Evolutionary conservation across 2,113 vertebrate genomes (phyloP).

Genomic region (Copsychus sechellarum): DNA sequence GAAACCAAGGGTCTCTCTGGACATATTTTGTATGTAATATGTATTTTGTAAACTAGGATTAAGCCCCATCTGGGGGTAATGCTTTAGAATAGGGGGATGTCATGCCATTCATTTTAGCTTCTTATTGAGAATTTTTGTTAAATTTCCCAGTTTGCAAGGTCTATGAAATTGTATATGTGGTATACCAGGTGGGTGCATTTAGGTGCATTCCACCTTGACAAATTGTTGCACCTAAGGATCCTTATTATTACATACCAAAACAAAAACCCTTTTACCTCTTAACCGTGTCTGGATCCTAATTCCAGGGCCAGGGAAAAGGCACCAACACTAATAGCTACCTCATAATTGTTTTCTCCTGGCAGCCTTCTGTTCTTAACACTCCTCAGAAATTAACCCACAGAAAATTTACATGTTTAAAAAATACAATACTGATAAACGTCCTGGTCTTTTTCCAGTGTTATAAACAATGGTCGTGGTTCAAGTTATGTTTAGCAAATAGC

Average conservation of each 20-base stretch:
- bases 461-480: background rate
- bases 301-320: background rate
- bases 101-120: background rate
- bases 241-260: background rate
- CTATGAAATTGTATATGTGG: background rate
- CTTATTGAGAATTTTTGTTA: background rate
- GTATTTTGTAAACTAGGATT: background rate
- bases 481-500: background rate
- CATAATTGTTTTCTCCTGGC: rapidly evolving
- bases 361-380: background rate
- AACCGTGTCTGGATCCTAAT: background rate
- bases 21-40: background rate
- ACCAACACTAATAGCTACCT: background rate
- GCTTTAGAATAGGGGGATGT: too few relatives aligned
- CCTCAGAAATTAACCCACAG: background rate
- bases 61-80: background rate
- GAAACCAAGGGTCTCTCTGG: background rate
- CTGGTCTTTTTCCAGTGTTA: background rate
- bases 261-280: background rate
- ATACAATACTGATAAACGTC: background rate
- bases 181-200: background rate
- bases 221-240: background rate
- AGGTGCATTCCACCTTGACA: rapidly evolving
- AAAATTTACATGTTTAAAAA: background rate
- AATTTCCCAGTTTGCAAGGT: background rate